phyloP scores from a whole-genome alignment of 2,888 invertebrate genomes.

The Coremacera marginata region DNA sequence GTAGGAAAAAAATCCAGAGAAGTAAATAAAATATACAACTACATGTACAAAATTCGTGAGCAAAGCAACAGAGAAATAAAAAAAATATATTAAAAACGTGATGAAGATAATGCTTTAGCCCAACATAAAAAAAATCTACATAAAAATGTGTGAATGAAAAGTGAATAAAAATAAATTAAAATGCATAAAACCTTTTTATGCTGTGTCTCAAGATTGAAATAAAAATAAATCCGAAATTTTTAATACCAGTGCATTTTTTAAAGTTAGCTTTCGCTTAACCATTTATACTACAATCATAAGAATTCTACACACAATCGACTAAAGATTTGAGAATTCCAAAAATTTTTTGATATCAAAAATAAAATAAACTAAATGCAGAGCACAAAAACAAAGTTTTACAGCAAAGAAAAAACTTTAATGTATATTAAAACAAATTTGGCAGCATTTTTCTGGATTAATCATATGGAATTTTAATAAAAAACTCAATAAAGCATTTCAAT shows the following conservation, averaged over 20 bases:
- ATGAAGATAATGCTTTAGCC: constrained; percentile 22
- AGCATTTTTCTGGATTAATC: no score
- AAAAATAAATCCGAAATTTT: neutral
- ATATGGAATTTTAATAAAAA: no score
- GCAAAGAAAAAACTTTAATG: no score
- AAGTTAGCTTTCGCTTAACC: no score
- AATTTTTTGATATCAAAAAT: no score
- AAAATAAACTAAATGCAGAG: no score
- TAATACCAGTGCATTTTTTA: neutral
- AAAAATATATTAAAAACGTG: constrained; percentile 30
- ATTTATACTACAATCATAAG: no score
- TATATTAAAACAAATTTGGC: no score
- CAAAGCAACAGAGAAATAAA: constrained; percentile 4
- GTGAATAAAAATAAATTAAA: constrained; percentile 9
- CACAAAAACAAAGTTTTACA: no score
- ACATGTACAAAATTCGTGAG: neutral
- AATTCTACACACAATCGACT: no score
- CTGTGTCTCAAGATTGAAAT: neutral
- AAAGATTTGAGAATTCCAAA: no score
- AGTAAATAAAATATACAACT: constrained; percentile 3
- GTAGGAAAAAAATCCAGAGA: constrained; percentile 7
- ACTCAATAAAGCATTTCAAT: neutral
- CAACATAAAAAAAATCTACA: constrained; percentile 18
- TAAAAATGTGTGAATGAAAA: constrained; percentile 37
- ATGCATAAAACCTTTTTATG: neutral